Evolutionary conservation across 2,888 invertebrate species (phyloP).

Genomic region (Platycheirus rosarum): DNA sequence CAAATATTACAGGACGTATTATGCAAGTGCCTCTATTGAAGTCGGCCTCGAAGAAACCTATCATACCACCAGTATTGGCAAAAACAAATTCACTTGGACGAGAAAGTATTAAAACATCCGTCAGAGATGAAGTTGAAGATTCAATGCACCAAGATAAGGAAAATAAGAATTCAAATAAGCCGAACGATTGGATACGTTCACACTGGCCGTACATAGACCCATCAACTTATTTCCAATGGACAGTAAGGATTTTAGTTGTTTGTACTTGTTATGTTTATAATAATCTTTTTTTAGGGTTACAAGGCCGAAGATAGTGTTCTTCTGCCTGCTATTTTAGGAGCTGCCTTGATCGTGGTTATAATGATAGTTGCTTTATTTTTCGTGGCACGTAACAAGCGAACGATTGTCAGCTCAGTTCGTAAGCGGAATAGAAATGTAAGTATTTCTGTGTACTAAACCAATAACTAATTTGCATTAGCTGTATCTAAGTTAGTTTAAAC

Average conservation of each 20-base stretch:
- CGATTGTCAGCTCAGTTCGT: conserved; percentile 80
- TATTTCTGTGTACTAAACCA: too few species aligned
- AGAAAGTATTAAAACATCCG: conserved; percentile 67
- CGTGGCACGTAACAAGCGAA: conserved; percentile 83
- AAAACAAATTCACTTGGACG: conserved; percentile 77
- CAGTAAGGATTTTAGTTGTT: conserved; percentile 81
- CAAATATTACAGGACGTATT: conserved; percentile 78
- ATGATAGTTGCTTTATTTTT: conserved; percentile 84
- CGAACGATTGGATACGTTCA: conserved; percentile 85
- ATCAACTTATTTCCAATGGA: conserved; percentile 87
- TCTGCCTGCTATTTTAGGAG: conserved; percentile 83
- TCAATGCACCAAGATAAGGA: background rate
- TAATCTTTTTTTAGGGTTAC: conserved; percentile 83
- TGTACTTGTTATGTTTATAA: background rate
- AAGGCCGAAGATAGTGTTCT: conserved; percentile 85
- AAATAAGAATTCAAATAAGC: conserved; percentile 66
- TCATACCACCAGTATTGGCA: conserved; percentile 82
- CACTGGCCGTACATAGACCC: conserved; percentile 87
- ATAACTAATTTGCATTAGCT: too few species aligned
- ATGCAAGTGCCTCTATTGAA: conserved; percentile 80
- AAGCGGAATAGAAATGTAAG: conserved; percentile 82
- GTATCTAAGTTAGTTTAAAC: too few species aligned
- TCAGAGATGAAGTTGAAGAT: conserved; percentile 32
- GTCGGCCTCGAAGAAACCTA: conserved; percentile 84
- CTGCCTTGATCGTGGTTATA: conserved; percentile 84